phyloP scores from a whole-genome alignment of 2,113 vertebrate species.

The Pontoporia blainvillei region DNA sequence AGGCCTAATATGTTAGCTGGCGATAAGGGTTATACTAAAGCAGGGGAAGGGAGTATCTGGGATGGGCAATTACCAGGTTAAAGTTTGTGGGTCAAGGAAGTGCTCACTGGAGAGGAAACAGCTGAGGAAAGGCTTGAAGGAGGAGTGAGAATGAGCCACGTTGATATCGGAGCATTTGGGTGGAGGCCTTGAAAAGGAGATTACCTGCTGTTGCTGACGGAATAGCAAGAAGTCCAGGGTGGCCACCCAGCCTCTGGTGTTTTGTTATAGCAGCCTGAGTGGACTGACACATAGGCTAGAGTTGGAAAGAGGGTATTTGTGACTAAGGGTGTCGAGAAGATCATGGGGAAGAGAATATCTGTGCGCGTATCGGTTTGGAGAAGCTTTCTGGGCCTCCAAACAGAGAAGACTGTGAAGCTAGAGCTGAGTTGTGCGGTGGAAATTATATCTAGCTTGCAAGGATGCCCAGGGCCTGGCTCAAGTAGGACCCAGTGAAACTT shows the following conservation, averaged over 20 bases:
- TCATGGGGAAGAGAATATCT: neutral
- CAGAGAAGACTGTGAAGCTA: neutral
- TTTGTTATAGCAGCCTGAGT: neutral
- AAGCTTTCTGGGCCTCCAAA: neutral
- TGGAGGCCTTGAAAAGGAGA: neutral
- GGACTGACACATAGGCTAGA: neutral
- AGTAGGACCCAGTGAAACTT: neutral
- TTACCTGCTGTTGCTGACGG: neutral
- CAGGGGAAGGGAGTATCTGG: neutral
- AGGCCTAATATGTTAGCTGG: neutral
- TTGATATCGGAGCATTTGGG: neutral
- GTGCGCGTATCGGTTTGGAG: neutral
- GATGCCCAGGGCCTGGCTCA: neutral
- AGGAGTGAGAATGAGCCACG: fast-evolving
- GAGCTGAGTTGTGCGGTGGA: neutral
- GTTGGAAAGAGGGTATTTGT: neutral
- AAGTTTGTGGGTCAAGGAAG: neutral
- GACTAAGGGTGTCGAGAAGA: neutral
- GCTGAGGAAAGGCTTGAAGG: neutral
- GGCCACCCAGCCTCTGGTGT: neutral
- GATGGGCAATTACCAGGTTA: neutral
- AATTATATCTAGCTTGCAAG: neutral
- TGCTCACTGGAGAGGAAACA: neutral
- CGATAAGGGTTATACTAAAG: neutral
- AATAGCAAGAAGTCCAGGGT: neutral